Conservation (phyloP, 2,113 vertebrate genomes). For the Pygoscelis antarcticus region DNA sequence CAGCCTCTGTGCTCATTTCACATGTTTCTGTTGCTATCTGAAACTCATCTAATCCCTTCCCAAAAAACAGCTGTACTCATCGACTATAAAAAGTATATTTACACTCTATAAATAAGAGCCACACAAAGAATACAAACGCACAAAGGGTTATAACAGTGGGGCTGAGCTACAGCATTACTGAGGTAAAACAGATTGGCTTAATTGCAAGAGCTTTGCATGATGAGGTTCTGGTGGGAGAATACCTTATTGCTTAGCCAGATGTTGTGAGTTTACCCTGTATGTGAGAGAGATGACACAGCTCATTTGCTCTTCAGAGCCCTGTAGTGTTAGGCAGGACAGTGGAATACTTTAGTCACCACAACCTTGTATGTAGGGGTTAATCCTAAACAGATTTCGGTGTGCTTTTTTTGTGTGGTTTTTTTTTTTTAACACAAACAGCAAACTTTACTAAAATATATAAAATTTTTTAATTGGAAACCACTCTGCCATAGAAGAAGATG, state of each 20-base stretch:
- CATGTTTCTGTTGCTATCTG: background rate
- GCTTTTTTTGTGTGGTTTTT: background rate
- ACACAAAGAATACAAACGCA: background rate
- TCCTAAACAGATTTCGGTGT: background rate
- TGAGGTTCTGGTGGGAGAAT: constrained; percentile 31
- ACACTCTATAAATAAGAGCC: background rate
- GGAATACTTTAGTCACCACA: background rate
- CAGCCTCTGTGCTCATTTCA: background rate
- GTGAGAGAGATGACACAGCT: background rate
- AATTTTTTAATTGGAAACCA: background rate
- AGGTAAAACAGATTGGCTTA: constrained; percentile 8
- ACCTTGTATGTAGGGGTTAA: background rate
- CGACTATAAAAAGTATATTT: background rate
- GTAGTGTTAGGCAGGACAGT: background rate
- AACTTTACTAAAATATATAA: background rate
- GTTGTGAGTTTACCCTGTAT: background rate
- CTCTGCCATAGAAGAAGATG: background rate
- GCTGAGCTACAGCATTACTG: background rate
- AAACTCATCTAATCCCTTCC: background rate
- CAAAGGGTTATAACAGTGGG: background rate
- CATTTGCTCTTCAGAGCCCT: background rate
- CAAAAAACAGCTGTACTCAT: background rate
- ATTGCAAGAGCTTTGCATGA: constrained; percentile 21
- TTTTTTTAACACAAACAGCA: background rate
- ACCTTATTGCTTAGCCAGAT: constrained; percentile 34